phyloP scores from a whole-genome alignment of 2,888 invertebrate species.

The Agrotis puta region DNA sequence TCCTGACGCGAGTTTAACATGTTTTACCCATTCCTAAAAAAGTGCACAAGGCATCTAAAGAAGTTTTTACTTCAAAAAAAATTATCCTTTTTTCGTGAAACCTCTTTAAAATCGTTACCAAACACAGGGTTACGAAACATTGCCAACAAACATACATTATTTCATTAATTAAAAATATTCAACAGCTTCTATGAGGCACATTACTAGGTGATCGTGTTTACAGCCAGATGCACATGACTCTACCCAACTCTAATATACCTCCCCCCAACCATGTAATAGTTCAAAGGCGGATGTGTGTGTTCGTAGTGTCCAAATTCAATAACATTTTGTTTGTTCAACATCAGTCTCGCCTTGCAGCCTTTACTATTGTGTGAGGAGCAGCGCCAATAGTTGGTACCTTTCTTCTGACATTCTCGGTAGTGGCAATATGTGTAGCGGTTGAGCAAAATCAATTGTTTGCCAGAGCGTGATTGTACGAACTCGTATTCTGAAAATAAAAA shows the following conservation, averaged over 20 bases:
- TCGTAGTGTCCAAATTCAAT: constrained; percentile 24
- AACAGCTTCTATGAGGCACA: too few species aligned
- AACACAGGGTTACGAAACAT: too few species aligned
- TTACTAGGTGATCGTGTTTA: neutral
- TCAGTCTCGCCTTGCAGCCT: constrained; percentile 44
- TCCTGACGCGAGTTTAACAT: too few species aligned
- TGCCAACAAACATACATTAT: too few species aligned
- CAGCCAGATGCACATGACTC: too few species aligned
- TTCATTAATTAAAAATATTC: too few species aligned
- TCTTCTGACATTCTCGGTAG: constrained; percentile 3
- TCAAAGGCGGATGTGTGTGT: constrained; percentile 26
- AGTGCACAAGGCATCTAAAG: too few species aligned
- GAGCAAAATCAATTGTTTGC: constrained; percentile 28
- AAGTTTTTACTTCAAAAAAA: too few species aligned
- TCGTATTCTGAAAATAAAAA: constrained; percentile 29
- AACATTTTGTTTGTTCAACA: constrained; percentile 10
- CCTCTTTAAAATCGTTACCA: too few species aligned
- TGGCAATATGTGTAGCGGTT: constrained; percentile 39
- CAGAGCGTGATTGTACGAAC: constrained; percentile 22
- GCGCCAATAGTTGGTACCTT: constrained; percentile 42
- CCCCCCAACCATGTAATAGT: constrained; percentile 8
- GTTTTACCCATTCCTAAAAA: too few species aligned
- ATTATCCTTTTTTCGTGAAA: too few species aligned
- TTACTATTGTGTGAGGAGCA: constrained; percentile 45
- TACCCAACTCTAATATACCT: neutral